Evolutionary conservation across 2,113 vertebrate species (phyloP), one percentile per base, ranked within the genome.

Genomic region (Psittacus erithacus): DNA sequence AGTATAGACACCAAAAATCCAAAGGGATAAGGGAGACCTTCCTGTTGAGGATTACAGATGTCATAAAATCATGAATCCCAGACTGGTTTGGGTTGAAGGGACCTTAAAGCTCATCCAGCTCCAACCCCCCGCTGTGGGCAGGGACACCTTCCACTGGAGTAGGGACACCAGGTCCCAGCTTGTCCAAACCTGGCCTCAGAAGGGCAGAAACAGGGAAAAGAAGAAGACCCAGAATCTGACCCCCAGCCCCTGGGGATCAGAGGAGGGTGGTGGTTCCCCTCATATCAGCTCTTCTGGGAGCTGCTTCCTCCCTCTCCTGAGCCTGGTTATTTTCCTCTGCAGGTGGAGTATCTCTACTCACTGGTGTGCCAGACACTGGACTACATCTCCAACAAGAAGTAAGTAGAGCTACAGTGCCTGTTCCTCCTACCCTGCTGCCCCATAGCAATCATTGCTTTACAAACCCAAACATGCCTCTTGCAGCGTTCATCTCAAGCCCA

Each of bases 261-360:
- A 11, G 22, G 5, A 33, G 11, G 17, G 31, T 0, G 5, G 35
- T 3, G 24, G 4, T 7, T 59, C 38, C 47, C 27, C 0, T 0
- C n/a, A n/a, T 2, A 22, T 23, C 6, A 11, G 44, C 25, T 69
- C 28, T 57, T 25, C 57, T 55, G 69, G 64, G 62, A 38, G 46
- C 67, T 64, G 31, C 49, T 80, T 33, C 7, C 41, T 25, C 43
- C 5, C 9, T 14, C n/a, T 28, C 46, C 47, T 75, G 13, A 94
- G 6, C 10, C 38, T 19, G 28, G 13, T 9, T 44, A 39, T 91
- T 47, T 86, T 90, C 73, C 57, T 59, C 20, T 33, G 13, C 97
- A 99, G 99, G 99, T 99, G 97, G 99, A 99, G 81, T 98, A 99
- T 49, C 98, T 99, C 57, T 99, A 99, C 96, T 98, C 89, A 1